Base-by-base conservation (phyloP, 2,888 invertebrate species). In the Chirona hameri region DNA sequence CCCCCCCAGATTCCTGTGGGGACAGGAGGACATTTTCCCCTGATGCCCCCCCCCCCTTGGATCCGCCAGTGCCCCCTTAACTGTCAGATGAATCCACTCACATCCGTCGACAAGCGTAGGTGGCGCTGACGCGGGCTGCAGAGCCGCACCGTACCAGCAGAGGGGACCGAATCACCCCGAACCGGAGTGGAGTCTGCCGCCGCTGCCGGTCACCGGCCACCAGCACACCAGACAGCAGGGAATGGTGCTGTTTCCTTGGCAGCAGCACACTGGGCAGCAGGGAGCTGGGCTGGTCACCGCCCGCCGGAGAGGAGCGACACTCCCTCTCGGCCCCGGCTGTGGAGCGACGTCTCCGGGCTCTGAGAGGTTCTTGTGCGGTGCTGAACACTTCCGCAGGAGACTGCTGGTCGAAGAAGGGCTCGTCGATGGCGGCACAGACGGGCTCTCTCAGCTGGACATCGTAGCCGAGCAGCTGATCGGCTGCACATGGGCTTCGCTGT, bases 61-160 rank as follows among this genome's bases (percentile, higher is more conserved):
- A n/a, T n/a, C n/a, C n/a, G n/a, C n/a, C n/a, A n/a, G n/a, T n/a
- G n/a, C n/a, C n/a, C n/a, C 39, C 39, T 60, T 12, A 60, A 60
- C 24, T 3, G 24, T 14, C 18, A 12, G 60, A 12, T 24, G 24
- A 60, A 7, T 24, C 21, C 1, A 60, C 60, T 60, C 24, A 60
- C 60, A 60, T 24, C 2, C 7, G 24, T 60, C 60, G 60, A 24
- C 60, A 60, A 24, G 24, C 18, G 60, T 24, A 60, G 1, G 24
- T 7, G 60, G 60, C 60, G 60, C 60, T 24, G 60, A 27, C 27
- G 0, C 65, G 1, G 10, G 65, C 65, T 27, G 65, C 65, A n/a
- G 65, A 65, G 65, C 65, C 65, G 65, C 65, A 65, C n/a, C 65
- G 65, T 5, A 65, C 65, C 65, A 65, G 65, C 65, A 65, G 65